Evolutionary conservation across 2,113 vertebrate species (phyloP), one percentile per base, ranked within the genome.

Genomic region (Spheniscus mendiculus): DNA sequence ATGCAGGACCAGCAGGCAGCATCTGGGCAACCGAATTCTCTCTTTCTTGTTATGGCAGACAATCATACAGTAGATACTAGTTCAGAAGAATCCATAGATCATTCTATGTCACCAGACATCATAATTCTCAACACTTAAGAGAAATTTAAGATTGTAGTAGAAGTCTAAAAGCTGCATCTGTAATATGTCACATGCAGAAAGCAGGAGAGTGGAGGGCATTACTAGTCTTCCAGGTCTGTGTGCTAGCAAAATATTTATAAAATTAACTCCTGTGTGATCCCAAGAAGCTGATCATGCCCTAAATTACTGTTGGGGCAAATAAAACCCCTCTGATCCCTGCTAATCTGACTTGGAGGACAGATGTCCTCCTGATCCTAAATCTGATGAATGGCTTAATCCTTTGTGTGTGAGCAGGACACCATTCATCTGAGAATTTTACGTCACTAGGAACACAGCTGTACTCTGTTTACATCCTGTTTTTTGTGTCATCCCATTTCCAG

Each of bases 341-440:
- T 97, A 97, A 97, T 97, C 95, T 97, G 82, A 83, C 70, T 95
- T 97, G 74, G 85, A 94, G 66, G 87, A 94, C 97, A 97, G 93
- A 96, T 97, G 95, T 95, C 87, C 70, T 93, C 82, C 66, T 89
- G 89, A 90, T 95, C 87, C 66, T 95, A 91, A 94, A 76, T 93
- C 71, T 58, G 90, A 95, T 88, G 84, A 91, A 92, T 83, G 74
- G 74, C 45, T 96, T 97, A 97, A 96, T 97, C 97, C 92, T 94
- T 95, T 73, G 27, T 90, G 42, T 94, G 71, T 50, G 78, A 91
- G 93, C 66, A 93, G 82, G 74, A 90, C 92, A 86, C 78, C 71
- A 44, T 86, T 93, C 90, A 90, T 94, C 74, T 88, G 87, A 90
- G 92, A 97, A 83, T 90, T 97, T 90, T 95, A 67, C 87, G 78